A percentile compares a stretch with the other conserved stretches of the same genome.
Evolutionary conservation across 2,113 vertebrate species (phyloP).

Genomic region (Phaethornis superciliosus): DNA sequence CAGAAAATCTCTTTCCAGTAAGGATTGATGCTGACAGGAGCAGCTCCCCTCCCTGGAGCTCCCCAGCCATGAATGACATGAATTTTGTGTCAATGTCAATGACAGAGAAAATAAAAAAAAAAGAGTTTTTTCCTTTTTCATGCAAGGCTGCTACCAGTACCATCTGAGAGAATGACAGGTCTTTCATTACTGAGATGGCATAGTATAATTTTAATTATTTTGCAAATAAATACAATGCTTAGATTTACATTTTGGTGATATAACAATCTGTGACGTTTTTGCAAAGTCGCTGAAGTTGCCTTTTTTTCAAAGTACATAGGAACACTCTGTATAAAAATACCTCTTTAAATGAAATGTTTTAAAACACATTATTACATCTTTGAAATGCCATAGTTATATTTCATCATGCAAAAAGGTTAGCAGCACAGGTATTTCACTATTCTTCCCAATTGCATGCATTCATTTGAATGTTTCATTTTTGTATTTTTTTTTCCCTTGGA

Average conservation of each 20-base stretch:
- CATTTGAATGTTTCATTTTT: not conserved
- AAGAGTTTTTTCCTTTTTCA: not conserved
- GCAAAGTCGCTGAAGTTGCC: not conserved
- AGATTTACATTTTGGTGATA: not conserved
- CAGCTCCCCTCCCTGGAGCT: not conserved
- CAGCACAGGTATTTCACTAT: not conserved
- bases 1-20: not conserved
- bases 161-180: not conserved
- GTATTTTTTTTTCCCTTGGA: not conserved
- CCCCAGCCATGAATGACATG: fast-evolving
- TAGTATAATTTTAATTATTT: constrained; percentile 25
- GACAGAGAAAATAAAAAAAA: not conserved
- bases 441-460: not conserved
- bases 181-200: not conserved
- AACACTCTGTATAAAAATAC: not conserved
- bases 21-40: not conserved
- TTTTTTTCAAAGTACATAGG: not conserved
- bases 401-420: not conserved
- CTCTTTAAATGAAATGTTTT: not conserved
- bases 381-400: not conserved
- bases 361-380: not conserved
- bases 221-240: not conserved
- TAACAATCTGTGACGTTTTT: not conserved
- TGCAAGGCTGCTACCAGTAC: not conserved
- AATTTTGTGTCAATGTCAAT: not conserved